Evolutionary conservation across 2,888 invertebrate genomes (phyloP).

Genomic region (Aromia moschata): DNA sequence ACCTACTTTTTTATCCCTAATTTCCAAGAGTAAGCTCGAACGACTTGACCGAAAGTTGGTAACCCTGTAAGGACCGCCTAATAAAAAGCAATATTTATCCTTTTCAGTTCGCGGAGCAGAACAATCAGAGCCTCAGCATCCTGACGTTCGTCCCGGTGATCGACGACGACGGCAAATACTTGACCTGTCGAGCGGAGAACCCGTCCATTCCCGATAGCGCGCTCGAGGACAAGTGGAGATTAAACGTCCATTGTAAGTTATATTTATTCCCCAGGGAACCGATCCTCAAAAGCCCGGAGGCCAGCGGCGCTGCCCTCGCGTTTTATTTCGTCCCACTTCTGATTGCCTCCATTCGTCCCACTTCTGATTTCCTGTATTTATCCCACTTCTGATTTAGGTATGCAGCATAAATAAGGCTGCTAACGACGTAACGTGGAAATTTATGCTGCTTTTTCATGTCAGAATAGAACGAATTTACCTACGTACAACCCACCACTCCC

Average conservation of each 20-base stretch:
- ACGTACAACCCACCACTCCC: no score
- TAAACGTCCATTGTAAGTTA: slow-evolving; percentile 87
- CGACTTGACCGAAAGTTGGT: no score
- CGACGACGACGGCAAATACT: slow-evolving; percentile 89
- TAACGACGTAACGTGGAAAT: no score
- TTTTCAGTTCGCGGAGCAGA: slow-evolving; percentile 79
- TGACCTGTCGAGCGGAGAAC: slow-evolving; percentile 89
- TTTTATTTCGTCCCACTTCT: no score
- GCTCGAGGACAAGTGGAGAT: slow-evolving; percentile 86
- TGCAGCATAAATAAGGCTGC: no score
- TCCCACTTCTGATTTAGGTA: no score
- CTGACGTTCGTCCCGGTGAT: slow-evolving; percentile 83
- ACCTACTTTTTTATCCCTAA: no score
- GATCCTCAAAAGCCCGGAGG: not conserved
- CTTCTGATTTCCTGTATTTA: no score
- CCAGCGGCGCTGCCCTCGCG: not conserved
- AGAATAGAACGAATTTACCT: no score
- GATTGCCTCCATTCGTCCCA: no score
- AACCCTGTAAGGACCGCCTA: not conserved
- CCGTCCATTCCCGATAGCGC: slow-evolving; percentile 83
- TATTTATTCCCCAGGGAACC: slow-evolving; percentile 32
- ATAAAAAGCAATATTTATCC: slow-evolving; percentile 16
- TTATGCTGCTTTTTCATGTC: no score
- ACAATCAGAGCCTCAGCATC: slow-evolving; percentile 86
- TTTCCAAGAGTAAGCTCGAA: no score